Evolutionary conservation across 2,113 vertebrate species (phyloP), one percentile per base, ranked within the genome.

Genomic region (Coreoperca whiteheadi): DNA sequence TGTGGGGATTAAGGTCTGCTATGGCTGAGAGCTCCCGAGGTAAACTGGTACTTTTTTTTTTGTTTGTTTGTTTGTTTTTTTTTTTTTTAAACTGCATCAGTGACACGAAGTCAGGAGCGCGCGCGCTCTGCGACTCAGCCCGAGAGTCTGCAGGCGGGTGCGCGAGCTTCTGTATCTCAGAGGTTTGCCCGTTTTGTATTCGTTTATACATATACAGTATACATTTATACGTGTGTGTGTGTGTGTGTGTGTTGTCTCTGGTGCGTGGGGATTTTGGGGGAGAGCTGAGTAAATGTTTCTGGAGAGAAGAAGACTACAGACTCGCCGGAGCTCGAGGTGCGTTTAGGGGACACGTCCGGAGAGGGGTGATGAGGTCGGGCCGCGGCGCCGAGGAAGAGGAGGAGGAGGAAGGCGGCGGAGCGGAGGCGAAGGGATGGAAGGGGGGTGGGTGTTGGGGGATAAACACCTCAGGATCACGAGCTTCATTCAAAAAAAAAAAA

Each of bases 21-120:
- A 94, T 94, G 94, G 92, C 93, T 94, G 92, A 91, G 79, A 89
- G 91, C 91, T 93, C 85, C 91, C 81, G 94, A 94, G 94, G 94
- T 94, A 94, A 92, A 93, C 87, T 91, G 91, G 89, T 90, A 84
- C 65, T 59, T 79, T 82, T 77, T 84, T 66, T 48, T 23, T 28
- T 37, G n/a, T n/a, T n/a, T n/a, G n/a, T n/a, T n/a, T n/a, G n/a
- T n/a, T n/a, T n/a, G n/a, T 78, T 64, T 59, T 79, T 82, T 77
- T 84, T 66, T 48, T 23, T 28, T 37, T 50, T 20, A 82, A 89
- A 92, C 93, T 94, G 92, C 91, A 93, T 93, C 83, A 53, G 87
- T 59, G 82, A 89, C 81, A 77, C 64, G 65, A 83, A 88, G 88
- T 78, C 74, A 51, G 57, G 53, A 66, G 5, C 77, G 21, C 82